Percentiles rank a stretch among this genome's conserved stretches.
Conservation (phyloP, 2,113 vertebrate genomes). For the Neopipo cinnamomea region DNA sequence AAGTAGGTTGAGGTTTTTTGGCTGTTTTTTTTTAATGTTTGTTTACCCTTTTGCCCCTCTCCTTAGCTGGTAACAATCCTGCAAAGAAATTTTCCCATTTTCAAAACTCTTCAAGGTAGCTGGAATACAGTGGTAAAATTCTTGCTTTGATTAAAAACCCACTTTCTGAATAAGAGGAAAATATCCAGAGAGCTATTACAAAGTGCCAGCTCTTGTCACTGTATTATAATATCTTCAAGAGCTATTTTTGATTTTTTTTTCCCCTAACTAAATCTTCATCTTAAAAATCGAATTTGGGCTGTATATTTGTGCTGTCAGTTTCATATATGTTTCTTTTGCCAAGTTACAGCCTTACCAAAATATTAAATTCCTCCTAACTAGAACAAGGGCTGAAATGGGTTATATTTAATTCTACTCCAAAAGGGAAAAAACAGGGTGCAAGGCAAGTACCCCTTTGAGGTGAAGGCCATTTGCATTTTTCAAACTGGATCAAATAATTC, state of each 20-base stretch:
- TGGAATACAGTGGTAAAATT: background rate
- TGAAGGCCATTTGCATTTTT: background rate
- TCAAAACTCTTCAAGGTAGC: background rate
- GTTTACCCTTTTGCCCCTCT: background rate
- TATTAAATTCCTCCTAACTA: background rate
- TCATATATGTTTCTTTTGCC: background rate
- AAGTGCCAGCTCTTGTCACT: background rate
- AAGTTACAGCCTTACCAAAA: background rate
- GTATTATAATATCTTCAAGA: background rate
- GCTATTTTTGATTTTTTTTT: background rate
- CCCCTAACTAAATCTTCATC: background rate
- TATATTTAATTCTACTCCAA: background rate
- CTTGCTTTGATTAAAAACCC: background rate
- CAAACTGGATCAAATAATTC: background rate
- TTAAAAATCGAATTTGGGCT: background rate
- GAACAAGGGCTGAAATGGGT: background rate
- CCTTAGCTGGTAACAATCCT: background rate
- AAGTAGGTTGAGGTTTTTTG: background rate
- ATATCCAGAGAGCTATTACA: background rate
- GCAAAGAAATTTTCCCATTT: background rate
- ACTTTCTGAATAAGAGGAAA: background rate
- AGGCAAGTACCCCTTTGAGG: background rate
- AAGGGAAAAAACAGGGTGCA: background rate
- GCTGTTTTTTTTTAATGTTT: background rate
- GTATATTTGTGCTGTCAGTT: background rate